Base-by-base conservation (phyloP, 1,140 invertebrate species). In the Gonioctena quinquepunctata region DNA sequence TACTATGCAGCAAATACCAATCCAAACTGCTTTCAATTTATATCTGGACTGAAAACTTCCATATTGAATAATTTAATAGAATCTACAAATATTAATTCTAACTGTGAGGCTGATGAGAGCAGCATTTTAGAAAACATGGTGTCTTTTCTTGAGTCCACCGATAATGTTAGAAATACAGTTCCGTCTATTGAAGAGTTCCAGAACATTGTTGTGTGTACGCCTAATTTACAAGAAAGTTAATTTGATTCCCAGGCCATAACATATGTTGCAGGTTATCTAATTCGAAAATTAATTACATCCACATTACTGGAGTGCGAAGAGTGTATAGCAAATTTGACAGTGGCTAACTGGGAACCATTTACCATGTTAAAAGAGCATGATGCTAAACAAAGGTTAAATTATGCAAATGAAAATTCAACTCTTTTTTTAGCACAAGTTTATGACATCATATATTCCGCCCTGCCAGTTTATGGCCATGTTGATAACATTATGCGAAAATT, bases 1-100 rank as follows among this genome's bases (percentile, higher is more conserved):
- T 56, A 56, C 21, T 48, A 28, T 28, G 33, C 52, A 50, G n/a
- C 48, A 27, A 71, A 71, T 63, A 71, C 65, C 23, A 68, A 71
- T 67, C 70, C 64, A 28, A 68, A 60, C n/a, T 70, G 63, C 27
- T 28, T 48, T 50, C 69, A 70, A 52, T 70, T 70, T 62, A 52
- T 50, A 26, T 23, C 42, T 49, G 28, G 52, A 13, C 66, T 66
- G 18, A 70, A 70, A 66, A 70, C 68, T 16, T 69, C 21, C 28
- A 62, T 70, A 23, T n/a, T 70, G 13, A 69, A 69, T 56, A 64
- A 64, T 54, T 50, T 69, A 54, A 42, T 21, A 19, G n/a, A 21
- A 27, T 50, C 68, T 5, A 18, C 3, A 11, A 48, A 21, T 16
- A 19, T 18, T 16, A 54, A 56, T 26, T 64, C 22, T 21, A 64